These are phyloP conservation scores for Rhinopomastus cyanomelas DNA, from an alignment of 2,113 vertebrate species.

Conservation along the genomic window DNA sequence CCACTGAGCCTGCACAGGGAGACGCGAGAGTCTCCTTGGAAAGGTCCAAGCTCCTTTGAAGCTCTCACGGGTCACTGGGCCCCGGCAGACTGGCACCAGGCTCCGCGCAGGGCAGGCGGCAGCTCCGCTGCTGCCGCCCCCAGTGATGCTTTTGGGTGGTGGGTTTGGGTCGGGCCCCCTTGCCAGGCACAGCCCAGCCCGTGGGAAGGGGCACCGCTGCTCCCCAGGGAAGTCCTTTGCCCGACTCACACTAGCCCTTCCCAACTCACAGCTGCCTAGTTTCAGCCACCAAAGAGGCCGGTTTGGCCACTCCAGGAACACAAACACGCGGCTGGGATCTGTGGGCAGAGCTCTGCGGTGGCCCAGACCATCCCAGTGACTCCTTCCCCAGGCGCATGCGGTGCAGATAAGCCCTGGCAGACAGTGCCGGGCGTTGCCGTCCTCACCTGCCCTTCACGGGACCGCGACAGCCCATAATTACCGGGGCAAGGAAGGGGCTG, in stretches of 20 bases:
- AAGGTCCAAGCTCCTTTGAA: neutral
- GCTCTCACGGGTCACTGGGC: neutral
- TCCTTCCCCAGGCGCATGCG: neutral
- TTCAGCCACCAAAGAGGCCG: neutral
- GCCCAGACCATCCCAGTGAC: neutral
- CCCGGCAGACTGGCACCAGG: neutral
- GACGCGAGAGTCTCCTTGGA: neutral
- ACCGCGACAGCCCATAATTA: neutral
- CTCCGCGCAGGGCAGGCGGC: accelerated
- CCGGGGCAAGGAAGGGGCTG: neutral
- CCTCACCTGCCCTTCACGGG: neutral
- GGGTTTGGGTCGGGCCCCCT: neutral
- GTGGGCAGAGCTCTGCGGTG: neutral
- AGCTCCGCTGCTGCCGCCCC: neutral
- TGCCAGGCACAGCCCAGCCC: neutral
- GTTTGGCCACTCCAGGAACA: neutral
- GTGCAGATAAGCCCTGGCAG: neutral
- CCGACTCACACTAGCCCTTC: neutral
- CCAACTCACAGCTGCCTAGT: neutral
- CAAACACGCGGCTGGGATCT: neutral
- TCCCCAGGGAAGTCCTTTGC: neutral
- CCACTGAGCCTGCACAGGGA: neutral
- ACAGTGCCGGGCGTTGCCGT: neutral
- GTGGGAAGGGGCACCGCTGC: accelerated
- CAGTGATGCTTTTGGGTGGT: accelerated